Conservation (phyloP, 2,797 vertebrate species). For the Phataginus tetradactyla region DNA sequence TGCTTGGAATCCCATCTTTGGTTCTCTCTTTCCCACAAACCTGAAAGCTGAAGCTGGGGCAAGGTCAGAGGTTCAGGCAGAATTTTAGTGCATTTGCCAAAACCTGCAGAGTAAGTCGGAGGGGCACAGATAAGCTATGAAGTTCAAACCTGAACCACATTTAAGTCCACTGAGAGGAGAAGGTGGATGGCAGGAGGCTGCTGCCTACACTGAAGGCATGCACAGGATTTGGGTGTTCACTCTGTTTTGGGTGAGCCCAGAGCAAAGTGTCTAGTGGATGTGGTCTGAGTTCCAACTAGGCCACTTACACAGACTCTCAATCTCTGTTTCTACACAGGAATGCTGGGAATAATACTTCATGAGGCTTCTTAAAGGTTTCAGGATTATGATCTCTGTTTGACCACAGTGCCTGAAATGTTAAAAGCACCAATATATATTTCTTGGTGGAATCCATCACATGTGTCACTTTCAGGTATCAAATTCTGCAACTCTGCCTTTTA, state of each 20-base stretch:
- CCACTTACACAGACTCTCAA: not conserved
- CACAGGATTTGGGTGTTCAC: too few relatives aligned
- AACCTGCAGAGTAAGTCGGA: not conserved
- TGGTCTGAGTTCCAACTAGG: not conserved
- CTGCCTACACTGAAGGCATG: fast-evolving
- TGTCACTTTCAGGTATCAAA: not conserved
- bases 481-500: not conserved
- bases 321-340: not conserved
- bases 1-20: not conserved
- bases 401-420: not conserved
- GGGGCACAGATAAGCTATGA: not conserved
- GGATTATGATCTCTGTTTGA: not conserved
- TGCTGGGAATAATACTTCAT: not conserved
- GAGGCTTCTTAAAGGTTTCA: not conserved
- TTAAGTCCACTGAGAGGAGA: fast-evolving
- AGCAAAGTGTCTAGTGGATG: not conserved
- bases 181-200: not conserved
- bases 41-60: not conserved
- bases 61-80: not conserved
- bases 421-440: not conserved
- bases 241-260: not conserved
- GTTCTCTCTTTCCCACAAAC: slow-evolving; percentile 14
- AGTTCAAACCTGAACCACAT: not conserved
- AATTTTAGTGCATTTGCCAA: slow-evolving; percentile 1
- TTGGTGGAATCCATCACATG: not conserved